Conservation (phyloP, 2,113 vertebrate species). For the Phrynocephalus versicolor region DNA sequence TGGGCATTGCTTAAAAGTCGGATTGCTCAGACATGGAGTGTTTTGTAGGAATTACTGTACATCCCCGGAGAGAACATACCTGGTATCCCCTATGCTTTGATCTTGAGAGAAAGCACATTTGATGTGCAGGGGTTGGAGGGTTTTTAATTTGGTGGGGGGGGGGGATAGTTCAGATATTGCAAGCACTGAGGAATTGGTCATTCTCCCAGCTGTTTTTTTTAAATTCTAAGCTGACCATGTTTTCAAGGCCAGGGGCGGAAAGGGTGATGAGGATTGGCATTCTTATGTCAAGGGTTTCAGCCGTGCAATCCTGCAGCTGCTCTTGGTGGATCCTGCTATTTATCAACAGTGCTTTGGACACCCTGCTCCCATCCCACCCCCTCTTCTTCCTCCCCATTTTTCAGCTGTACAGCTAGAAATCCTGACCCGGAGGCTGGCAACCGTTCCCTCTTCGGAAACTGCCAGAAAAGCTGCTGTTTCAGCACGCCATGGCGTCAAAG, state of each 20-base stretch:
- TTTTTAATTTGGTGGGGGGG: neutral
- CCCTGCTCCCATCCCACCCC: neutral
- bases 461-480: conserved; percentile 12
- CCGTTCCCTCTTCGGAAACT: neutral
- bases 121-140: too few relatives aligned
- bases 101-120: too few relatives aligned
- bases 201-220: neutral
- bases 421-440: conserved; percentile 23
- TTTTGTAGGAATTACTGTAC: too few relatives aligned
- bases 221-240: neutral
- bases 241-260: neutral
- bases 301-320: too few relatives aligned
- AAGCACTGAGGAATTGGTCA: neutral
- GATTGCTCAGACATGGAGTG: too few relatives aligned
- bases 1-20: too few relatives aligned
- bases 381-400: neutral
- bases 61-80: too few relatives aligned
- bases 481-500: neutral
- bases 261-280: neutral
- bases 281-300: neutral
- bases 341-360: too few relatives aligned
- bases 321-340: neutral
- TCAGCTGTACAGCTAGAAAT: conserved; percentile 1
- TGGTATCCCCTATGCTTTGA: too few relatives aligned
- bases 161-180: neutral